Evolutionary conservation across 2,797 vertebrate genomes (phyloP).

Genomic region (Benthosema pterotum): DNA sequence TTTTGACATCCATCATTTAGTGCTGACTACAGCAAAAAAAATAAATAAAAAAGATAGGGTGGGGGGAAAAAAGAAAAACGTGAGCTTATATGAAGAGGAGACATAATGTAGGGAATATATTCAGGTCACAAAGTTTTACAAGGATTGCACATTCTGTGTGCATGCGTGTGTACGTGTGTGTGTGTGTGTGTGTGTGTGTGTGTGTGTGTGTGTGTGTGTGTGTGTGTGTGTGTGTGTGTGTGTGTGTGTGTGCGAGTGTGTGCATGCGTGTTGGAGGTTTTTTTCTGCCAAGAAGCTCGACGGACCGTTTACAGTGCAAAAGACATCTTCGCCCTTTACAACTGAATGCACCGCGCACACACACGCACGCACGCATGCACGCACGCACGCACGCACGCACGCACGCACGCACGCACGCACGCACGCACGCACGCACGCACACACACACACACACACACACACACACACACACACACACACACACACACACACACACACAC

Average conservation of each 20-base stretch:
- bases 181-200: conserved; percentile 25
- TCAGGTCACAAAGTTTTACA: conserved; percentile 93
- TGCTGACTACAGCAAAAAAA: conserved; percentile 90
- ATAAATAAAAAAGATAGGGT: too few relatives aligned
- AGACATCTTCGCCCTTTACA: conserved; percentile 64
- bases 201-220: background rate
- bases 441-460: too few relatives aligned
- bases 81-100: conserved; percentile 81
- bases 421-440: too few relatives aligned
- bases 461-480: too few relatives aligned
- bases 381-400: conserved; percentile 11
- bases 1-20: conserved; percentile 99
- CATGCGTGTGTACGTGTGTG: conserved; percentile 15
- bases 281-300: conserved; percentile 70
- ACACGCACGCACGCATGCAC: conserved; percentile 60
- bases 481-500: too few relatives aligned
- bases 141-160: conserved; percentile 69
- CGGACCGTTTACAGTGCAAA: conserved; percentile 74
- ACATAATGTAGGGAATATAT: conserved; percentile 90
- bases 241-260: conserved; percentile 16
- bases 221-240: background rate
- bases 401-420: background rate
- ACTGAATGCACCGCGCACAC: conserved; percentile 58
- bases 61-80: conserved; percentile 72
- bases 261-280: conserved; percentile 21